These are phyloP conservation scores for Epinephelus moara DNA, from an alignment of 2,113 vertebrate species.

Conservation along the genomic window DNA sequence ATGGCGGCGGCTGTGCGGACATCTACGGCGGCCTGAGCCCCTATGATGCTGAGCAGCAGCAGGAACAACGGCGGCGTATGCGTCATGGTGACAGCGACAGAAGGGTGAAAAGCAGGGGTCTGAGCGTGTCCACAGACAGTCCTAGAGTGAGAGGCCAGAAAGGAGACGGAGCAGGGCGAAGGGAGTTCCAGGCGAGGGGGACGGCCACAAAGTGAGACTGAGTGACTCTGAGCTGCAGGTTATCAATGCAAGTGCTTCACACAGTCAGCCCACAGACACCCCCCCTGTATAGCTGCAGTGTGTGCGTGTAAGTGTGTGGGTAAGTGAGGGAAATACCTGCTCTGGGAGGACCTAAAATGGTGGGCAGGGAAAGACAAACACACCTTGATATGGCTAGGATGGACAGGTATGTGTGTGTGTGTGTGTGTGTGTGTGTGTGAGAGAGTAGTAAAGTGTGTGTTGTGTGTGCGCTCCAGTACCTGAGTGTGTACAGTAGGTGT, in stretches of 20 bases:
- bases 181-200: constrained; percentile 69
- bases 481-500: constrained; percentile 46
- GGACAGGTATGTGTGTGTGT: constrained; percentile 69
- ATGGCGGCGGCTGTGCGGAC: constrained; percentile 81
- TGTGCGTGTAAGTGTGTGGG: constrained; percentile 63
- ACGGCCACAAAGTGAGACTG: constrained; percentile 79
- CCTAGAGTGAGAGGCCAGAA: constrained; percentile 66
- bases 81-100: constrained; percentile 71
- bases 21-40: constrained; percentile 78
- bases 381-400: constrained; percentile 82
- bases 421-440: constrained; percentile 54
- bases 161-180: constrained; percentile 54
- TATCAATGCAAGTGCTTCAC: constrained; percentile 84
- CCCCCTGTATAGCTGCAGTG: constrained; percentile 39
- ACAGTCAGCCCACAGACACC: constrained; percentile 70
- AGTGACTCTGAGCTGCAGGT: constrained; percentile 77
- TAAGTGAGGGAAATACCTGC: constrained; percentile 83
- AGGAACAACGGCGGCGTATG: constrained; percentile 69
- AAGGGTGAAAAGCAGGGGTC: constrained; percentile 35
- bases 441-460: constrained; percentile 43
- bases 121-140: constrained; percentile 53
- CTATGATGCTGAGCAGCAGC: constrained; percentile 83
- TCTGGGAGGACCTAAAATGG: constrained; percentile 79
- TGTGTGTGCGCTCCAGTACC: constrained; percentile 38
- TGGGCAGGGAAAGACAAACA: constrained; percentile 85